Evolutionary conservation across 2,113 vertebrate genomes (phyloP), one percentile per base, ranked within the genome.

Genomic region (Noturus placidus): DNA sequence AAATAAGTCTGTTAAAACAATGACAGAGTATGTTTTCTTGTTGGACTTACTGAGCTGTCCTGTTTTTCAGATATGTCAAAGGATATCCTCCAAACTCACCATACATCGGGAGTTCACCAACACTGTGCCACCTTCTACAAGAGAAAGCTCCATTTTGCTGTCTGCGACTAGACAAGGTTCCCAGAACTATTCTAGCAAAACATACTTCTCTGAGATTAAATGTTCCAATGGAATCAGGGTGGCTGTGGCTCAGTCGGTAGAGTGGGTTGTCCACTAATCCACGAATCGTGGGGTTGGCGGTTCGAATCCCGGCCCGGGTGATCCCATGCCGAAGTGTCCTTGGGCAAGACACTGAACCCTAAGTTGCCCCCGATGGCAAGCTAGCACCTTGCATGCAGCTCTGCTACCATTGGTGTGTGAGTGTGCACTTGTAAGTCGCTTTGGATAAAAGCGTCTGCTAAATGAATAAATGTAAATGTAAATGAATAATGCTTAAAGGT

Each of bases 81-180:
- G 98, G 98, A 57, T 99, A 99, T 90, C 97, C 98, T 56, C 98
- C 98, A 72, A 99, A 99, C 89, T 99, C 97, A 0, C 98, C 98
- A 1, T 99, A 99, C 88, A 99, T 99, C 42, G 98, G 98, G 93
- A 99, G 98, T 88, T 99, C 98, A 78, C 98, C 98, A 8, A 99
- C 97, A 0, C 96, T 99, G 91, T 99, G 98, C 88, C 98, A 99
- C 92, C 96, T 99, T 46, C 95, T 99, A 30, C 97, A 96, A 72
- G 97, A 99, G 94, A 99, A 98, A 94, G 97, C 98, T 84, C 95
- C 97, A 10, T 98, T 98, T 94, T 99, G 98, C 92, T 99, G 98
- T 92, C 94, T 99, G 67, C 95, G 98, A 57, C 92, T 99, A 65
- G 97, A 99, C 91, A 97, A 98, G 97, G 98, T 98, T 91, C 90